These are phyloP conservation scores for Incurvaria masculella DNA, from an alignment of 2,888 invertebrate genomes.

Conservation along the genomic window DNA sequence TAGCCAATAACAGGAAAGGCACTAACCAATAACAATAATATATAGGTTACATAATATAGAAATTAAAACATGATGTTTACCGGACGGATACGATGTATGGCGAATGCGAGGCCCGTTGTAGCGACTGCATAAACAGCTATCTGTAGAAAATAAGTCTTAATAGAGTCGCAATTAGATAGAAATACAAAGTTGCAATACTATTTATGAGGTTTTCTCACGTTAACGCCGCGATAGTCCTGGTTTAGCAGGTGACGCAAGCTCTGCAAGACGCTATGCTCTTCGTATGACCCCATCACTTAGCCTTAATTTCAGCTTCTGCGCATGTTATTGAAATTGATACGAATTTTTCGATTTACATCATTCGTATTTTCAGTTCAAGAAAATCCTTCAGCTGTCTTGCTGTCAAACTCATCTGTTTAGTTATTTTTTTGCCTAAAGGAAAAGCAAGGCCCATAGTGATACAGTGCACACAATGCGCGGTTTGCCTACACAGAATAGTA, in stretches of 20 bases:
- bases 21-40: background rate
- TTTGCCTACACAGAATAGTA: no score
- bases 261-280: background rate
- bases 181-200: background rate
- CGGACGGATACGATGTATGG: conserved; percentile 59
- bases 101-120: conserved; percentile 50
- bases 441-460: no score
- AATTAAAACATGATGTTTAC: conserved; percentile 34
- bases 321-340: background rate
- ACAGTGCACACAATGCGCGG: no score
- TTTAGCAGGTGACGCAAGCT: conserved; percentile 25
- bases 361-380: background rate
- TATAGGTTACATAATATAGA: background rate
- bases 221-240: conserved; percentile 48
- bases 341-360: background rate
- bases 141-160: conserved; percentile 39
- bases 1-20: background rate
- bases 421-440: no score
- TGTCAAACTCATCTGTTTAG: no score
- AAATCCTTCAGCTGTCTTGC: no score
- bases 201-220: conserved; percentile 29
- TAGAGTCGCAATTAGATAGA: no score
- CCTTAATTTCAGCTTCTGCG: background rate
- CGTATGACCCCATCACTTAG: background rate
- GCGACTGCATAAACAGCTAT: conserved; percentile 58